Percentiles rank a stretch among this genome's conserved stretches.
These are phyloP conservation scores for Corythucha ciliata DNA, from an alignment of 2,888 invertebrate species.

Conservation along the genomic window DNA sequence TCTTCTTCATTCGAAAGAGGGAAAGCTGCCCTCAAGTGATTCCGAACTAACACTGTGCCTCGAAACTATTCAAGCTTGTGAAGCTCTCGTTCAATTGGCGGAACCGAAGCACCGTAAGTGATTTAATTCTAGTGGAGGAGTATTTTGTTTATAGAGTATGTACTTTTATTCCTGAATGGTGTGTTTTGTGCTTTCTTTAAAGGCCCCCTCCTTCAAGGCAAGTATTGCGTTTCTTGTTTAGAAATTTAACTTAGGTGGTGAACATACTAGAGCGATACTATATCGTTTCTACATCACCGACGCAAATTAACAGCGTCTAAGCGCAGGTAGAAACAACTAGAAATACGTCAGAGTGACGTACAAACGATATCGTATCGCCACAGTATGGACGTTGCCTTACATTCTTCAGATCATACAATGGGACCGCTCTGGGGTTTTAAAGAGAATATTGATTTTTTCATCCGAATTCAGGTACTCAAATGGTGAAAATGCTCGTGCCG, in stretches of 20 bases:
- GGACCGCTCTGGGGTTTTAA: background rate
- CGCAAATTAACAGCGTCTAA: no score
- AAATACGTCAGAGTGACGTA: no score
- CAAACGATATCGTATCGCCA: no score
- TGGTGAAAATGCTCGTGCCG: constrained; percentile 82
- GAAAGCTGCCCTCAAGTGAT: constrained; percentile 53
- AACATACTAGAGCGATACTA: no score
- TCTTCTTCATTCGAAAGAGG: constrained; percentile 56
- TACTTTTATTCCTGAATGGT: background rate
- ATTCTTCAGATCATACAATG: background rate
- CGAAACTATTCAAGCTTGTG: constrained; percentile 64
- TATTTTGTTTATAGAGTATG: background rate
- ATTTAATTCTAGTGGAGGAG: background rate
- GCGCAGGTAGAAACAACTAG: no score
- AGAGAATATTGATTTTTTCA: background rate
- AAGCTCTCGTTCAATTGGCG: constrained; percentile 61
- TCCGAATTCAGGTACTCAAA: constrained; percentile 66
- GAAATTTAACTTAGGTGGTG: no score
- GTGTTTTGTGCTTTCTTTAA: background rate
- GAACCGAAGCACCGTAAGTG: constrained; percentile 69
- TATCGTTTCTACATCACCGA: no score
- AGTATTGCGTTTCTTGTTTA: no score
- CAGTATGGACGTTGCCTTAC: no score
- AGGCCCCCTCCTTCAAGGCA: no score
- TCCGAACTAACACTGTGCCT: constrained; percentile 60